Base-by-base conservation (phyloP, 2,888 invertebrate genomes). In the Corbicula japonica region DNA sequence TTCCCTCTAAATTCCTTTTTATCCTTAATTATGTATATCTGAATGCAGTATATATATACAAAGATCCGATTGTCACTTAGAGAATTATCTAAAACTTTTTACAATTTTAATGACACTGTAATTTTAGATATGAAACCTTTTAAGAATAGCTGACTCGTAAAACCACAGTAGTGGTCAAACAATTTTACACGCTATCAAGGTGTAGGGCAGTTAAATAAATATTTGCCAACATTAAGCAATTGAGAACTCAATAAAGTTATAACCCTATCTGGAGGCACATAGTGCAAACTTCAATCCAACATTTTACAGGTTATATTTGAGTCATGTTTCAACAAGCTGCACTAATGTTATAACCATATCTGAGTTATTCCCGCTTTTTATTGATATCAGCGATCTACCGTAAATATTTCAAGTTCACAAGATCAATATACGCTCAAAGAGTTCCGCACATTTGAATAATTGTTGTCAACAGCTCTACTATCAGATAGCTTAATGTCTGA, bases 141-240 rank as follows among this genome's bases (percentile, higher is more conserved):
- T 50, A 15, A 52, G 54, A 66, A 18, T 50, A 54, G 28, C 54
- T 41, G 54, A 66, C 18, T 12, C 38, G 52, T 23, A 54, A 38
- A 52, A 52, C 52, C 38, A 21, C 28, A 35, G 26, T 26, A 63
- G 41, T 52, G 52, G 66, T 66, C 54, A 54, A 52, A 23, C 30
- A 35, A 41, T 35, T 66, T 66, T 41, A 26, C 32, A 15, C 30
- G n/a, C 18, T 54, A 54, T 66, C 54, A 41, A 52, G 35, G 66
- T 54, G 21, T 52, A 52, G 0, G 41, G 50, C 28, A 6, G 26
- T 12, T 28, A 44, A 41, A 66, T 30, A 66, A 66, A 66, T 66
- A 66, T 66, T 66, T 66, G 66, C 12, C 66, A 35, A 66, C 38
- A 30, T 54, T 41, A 54, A 30, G 66, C 66, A 52, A 66, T 28